Evolutionary conservation across 2,888 invertebrate genomes (phyloP).

Genomic region (Notodonta ziczac): DNA sequence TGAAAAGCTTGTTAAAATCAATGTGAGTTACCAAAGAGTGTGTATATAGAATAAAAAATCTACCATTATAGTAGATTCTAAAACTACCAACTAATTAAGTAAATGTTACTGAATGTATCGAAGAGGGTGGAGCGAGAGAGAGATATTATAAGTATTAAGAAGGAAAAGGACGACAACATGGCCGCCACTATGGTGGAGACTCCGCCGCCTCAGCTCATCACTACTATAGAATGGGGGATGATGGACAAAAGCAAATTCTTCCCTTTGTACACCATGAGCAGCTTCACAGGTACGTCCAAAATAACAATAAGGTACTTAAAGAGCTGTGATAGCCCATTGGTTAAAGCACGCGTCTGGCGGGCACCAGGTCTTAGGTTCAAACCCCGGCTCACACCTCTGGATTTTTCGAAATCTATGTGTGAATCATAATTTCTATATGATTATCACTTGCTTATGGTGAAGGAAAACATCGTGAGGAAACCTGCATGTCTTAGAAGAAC

Average conservation of each 20-base stretch:
- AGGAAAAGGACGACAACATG: slow-evolving; percentile 42
- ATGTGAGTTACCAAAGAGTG: slow-evolving; percentile 56
- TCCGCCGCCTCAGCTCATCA: slow-evolving; percentile 86
- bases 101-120: slow-evolving; percentile 61
- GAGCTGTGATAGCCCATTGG: no score
- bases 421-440: no score
- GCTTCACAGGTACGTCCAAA: slow-evolving; percentile 87
- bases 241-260: slow-evolving; percentile 98
- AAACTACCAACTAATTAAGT: slow-evolving; percentile 21
- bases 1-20: slow-evolving; percentile 36
- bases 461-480: no score
- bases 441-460: no score
- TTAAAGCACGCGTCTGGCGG: no score
- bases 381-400: no score
- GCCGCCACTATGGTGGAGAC: slow-evolving; percentile 82
- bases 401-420: no score
- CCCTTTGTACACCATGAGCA: slow-evolving; percentile 95
- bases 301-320: no score
- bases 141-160: slow-evolving; percentile 15
- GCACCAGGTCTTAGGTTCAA: no score
- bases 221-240: slow-evolving; percentile 98
- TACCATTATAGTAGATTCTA: slow-evolving; percentile 23
- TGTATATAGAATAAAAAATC: slow-evolving; percentile 25
- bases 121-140: slow-evolving; percentile 11
- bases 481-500: no score